These are phyloP conservation scores for Python bivittatus DNA, from an alignment of 2,113 vertebrate genomes.

Conservation along the genomic window DNA sequence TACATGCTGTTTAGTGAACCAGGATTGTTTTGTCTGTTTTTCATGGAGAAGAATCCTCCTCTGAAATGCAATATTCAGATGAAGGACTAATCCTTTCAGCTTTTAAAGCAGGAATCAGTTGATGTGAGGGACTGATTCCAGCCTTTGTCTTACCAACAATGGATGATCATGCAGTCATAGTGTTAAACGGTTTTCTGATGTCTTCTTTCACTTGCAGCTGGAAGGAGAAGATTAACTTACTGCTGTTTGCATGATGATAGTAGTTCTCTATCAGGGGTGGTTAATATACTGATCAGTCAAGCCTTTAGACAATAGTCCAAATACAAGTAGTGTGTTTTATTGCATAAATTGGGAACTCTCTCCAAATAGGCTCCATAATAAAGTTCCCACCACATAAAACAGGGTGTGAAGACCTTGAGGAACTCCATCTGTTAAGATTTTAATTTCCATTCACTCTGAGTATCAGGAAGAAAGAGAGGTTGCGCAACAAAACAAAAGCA, in stretches of 20 bases:
- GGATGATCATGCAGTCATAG: neutral
- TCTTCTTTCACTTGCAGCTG: neutral
- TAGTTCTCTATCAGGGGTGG: neutral
- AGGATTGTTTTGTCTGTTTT: neutral
- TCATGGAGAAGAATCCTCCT: neutral
- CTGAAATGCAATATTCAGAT: neutral
- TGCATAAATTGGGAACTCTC: neutral
- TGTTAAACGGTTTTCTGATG: neutral
- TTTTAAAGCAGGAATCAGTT: neutral
- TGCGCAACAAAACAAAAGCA: neutral
- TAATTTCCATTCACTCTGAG: neutral
- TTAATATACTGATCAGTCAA: neutral
- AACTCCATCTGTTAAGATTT: neutral
- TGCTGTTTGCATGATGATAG: neutral
- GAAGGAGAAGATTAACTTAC: neutral
- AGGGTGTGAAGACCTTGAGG: neutral
- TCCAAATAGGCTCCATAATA: neutral
- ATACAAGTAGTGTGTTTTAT: neutral
- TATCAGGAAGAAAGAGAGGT: neutral
- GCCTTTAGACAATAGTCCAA: too few relatives aligned
- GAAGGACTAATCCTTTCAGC: neutral
- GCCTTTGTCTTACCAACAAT: neutral
- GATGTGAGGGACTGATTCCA: neutral
- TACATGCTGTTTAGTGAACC: neutral
- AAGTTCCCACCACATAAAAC: neutral